These are phyloP conservation scores for Siphamia tubifer DNA, from an alignment of 2,113 vertebrate genomes.

Conservation along the genomic window DNA sequence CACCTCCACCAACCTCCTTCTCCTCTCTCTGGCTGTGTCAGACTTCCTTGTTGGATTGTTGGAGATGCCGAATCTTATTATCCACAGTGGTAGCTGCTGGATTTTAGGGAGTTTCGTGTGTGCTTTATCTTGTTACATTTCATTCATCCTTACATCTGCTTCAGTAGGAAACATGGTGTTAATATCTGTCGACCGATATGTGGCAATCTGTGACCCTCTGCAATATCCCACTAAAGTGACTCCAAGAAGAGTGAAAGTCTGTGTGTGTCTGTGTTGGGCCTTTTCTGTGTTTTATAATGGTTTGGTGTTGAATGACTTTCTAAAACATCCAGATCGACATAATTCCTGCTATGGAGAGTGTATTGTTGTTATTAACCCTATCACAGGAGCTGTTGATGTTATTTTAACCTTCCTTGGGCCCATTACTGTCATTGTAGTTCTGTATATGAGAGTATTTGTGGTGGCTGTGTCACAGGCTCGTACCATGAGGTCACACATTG, in stretches of 20 bases:
- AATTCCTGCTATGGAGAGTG: background rate
- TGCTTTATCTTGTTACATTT: background rate
- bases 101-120: background rate
- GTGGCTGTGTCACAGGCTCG: background rate
- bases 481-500: background rate
- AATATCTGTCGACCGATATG: background rate
- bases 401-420: background rate
- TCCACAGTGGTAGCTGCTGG: background rate
- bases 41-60: background rate
- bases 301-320: background rate
- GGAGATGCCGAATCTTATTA: background rate
- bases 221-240: background rate
- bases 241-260: background rate
- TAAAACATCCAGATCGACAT: background rate
- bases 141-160: background rate
- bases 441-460: background rate
- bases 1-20: slow-evolving; percentile 49
- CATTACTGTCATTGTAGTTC: background rate
- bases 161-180: background rate
- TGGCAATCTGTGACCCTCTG: background rate
- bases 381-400: background rate
- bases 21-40: slow-evolving; percentile 17
- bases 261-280: background rate
- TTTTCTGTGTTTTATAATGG: background rate
- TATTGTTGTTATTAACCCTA: background rate